Evolutionary conservation across 2,113 vertebrate genomes (phyloP), one percentile per base, ranked within the genome.

Genomic region (Scortum barcoo): DNA sequence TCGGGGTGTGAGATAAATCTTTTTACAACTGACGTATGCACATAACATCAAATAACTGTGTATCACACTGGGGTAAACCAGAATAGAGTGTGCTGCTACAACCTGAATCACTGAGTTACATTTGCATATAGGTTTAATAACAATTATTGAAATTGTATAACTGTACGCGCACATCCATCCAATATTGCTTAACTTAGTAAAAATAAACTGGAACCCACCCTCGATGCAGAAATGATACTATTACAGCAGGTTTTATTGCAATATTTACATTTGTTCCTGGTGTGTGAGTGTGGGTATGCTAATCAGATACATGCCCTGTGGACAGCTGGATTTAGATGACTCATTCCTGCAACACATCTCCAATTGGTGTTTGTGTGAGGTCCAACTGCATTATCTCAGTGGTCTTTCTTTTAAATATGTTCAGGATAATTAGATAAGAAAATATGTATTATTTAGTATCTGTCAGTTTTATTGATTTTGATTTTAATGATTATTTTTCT

Each of bases 311-410:
- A 94, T 95, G 93, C 95, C 94, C 95, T 91, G 88, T 94, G 94
- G 94, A 95, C 92, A 93, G 91, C 94, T 94, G 93, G 93, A 95
- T 94, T 92, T 89, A 93, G 92, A 94, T 94, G 95, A 96, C 93
- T 95, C 95, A 96, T 94, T 92, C 89, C 90, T 94, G 93, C 92
- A 95, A 93, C 94, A 93, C 92, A 92, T 94, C 93, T 92, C 95
- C 92, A 92, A 92, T 90, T 91, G 91, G 87, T 90, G 87, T 93
- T 92, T 93, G 86, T 85, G 90, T 86, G 84, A 94, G 90, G 92
- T 90, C 93, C 88, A 89, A 89, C 92, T 85, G 90, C 89, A 92
- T 95, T 92, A 93, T 92, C 85, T 87, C 74, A 87, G 85, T 91
- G 81, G 84, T 84, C 75, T 90, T 88, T 82, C 57, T 76, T 75